These are phyloP conservation scores for Heliconius eleuchia DNA, from an alignment of 1,140 invertebrate genomes.

Conservation along the genomic window DNA sequence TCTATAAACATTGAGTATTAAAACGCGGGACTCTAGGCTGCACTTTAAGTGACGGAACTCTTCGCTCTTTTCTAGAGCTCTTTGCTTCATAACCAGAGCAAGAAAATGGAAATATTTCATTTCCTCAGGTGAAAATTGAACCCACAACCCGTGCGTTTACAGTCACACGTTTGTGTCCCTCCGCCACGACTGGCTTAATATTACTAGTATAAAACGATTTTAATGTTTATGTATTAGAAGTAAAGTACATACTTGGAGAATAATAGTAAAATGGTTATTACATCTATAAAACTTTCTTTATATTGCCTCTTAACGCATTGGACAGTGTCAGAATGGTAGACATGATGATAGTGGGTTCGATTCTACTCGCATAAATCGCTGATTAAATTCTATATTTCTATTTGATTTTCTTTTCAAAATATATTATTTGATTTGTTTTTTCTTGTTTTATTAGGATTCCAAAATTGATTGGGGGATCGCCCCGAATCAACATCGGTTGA, in stretches of 20 bases:
- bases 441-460: too few species aligned
- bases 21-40: too few species aligned
- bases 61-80: neutral
- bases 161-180: neutral
- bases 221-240: neutral
- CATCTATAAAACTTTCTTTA: neutral
- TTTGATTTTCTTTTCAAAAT: too few species aligned
- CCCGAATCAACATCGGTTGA: too few species aligned
- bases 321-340: too few species aligned
- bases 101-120: neutral
- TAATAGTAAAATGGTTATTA: neutral
- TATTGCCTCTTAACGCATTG: neutral
- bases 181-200: neutral
- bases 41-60: neutral
- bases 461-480: too few species aligned
- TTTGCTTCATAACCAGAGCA: neutral
- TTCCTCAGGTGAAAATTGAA: neutral
- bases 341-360: too few species aligned
- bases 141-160: neutral
- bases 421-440: too few species aligned
- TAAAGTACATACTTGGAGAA: neutral
- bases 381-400: too few species aligned
- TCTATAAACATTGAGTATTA: too few species aligned
- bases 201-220: neutral
- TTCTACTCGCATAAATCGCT: too few species aligned